Percentiles rank a stretch among this genome's conserved stretches.
phyloP scores from a whole-genome alignment of 2,888 invertebrate genomes.

The Tetragonula carbonaria region DNA sequence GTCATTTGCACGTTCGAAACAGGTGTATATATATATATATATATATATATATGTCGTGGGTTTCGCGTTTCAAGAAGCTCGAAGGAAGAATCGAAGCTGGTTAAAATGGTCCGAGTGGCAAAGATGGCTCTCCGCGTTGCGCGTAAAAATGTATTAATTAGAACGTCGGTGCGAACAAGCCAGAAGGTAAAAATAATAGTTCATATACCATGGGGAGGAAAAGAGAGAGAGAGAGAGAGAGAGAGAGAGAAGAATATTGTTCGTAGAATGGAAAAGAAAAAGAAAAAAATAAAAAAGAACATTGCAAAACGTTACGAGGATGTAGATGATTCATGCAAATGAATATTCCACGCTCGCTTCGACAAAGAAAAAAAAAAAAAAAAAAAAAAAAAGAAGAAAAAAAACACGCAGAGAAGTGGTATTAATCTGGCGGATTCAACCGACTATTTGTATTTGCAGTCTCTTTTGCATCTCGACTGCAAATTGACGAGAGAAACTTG shows the following conservation, averaged over 20 bases:
- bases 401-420: no score
- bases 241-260: slow-evolving; percentile 1
- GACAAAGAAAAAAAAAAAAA: no score
- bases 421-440: neutral
- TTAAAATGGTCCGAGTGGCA: slow-evolving; percentile 28
- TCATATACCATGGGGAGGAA: slow-evolving; percentile 12
- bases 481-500: neutral
- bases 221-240: slow-evolving; percentile 6
- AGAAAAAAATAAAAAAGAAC: neutral
- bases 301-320: slow-evolving; percentile 32
- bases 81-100: slow-evolving; percentile 23
- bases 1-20: slow-evolving; percentile 20
- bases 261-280: slow-evolving; percentile 18
- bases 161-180: slow-evolving; percentile 54
- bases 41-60: neutral
- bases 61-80: slow-evolving; percentile 6
- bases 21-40: neutral
- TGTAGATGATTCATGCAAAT: slow-evolving; percentile 47
- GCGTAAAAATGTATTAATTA: slow-evolving; percentile 63
- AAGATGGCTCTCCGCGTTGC: slow-evolving; percentile 45
- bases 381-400: no score
- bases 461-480: neutral
- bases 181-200: slow-evolving; percentile 65
- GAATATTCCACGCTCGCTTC: slow-evolving; percentile 3
- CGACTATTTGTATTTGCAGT: neutral